phyloP scores from a whole-genome alignment of 2,888 invertebrate genomes.

The Catocala nupta region DNA sequence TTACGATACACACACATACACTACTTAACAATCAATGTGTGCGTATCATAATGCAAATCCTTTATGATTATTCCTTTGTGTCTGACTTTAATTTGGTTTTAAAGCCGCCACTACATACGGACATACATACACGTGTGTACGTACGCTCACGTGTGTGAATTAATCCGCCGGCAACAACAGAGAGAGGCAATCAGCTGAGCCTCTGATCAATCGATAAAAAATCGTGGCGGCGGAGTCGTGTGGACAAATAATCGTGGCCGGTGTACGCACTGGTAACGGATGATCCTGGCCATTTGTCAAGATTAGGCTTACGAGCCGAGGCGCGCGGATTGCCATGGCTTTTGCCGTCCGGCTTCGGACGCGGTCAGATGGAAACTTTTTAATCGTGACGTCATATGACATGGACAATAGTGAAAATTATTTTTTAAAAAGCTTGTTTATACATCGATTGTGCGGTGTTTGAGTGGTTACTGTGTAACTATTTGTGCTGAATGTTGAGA shows the following conservation, averaged over 20 bases:
- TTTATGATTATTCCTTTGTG: slow-evolving; percentile 74
- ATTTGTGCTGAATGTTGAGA: no score
- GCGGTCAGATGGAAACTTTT: slow-evolving; percentile 46
- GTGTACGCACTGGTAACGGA: slow-evolving; percentile 67
- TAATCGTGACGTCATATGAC: slow-evolving; percentile 26
- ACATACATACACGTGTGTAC: slow-evolving; percentile 9
- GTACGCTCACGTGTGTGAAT: slow-evolving; percentile 49
- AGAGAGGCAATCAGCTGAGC: slow-evolving; percentile 85
- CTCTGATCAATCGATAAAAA: slow-evolving; percentile 85
- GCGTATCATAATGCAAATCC: slow-evolving; percentile 75
- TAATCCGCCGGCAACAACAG: slow-evolving; percentile 85
- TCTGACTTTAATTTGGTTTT: slow-evolving; percentile 70
- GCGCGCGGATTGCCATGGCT: slow-evolving; percentile 53
- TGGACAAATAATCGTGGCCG: slow-evolving; percentile 76
- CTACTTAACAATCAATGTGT: slow-evolving; percentile 50
- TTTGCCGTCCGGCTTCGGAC: slow-evolving; percentile 22
- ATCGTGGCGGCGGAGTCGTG: slow-evolving; percentile 74
- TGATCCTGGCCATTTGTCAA: slow-evolving; percentile 85
- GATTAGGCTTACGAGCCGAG: slow-evolving; percentile 76
- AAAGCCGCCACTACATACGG: slow-evolving; percentile 39
- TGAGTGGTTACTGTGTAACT: no score
- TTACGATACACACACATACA: slow-evolving; percentile 34
- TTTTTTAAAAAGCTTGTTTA: no score
- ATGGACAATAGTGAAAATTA: background rate
- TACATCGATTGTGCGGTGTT: no score